A percentile compares a stretch with the other conserved stretches of the same genome.
phyloP scores from a whole-genome alignment of 2,797 vertebrate species.

The Novumbra hubbsi region DNA sequence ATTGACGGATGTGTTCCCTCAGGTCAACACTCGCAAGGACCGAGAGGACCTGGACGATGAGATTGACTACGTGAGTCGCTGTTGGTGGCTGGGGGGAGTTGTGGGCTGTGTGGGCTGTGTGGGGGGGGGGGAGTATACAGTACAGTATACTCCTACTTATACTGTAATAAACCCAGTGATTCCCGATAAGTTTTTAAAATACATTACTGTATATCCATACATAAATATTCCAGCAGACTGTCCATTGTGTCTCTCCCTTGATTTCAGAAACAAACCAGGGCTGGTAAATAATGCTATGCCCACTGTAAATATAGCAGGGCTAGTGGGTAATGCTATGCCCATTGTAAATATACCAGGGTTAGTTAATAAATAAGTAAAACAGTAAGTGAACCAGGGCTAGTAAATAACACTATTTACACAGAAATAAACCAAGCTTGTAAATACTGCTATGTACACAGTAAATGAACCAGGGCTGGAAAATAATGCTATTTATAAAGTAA shows the following conservation, averaged over 20 bases:
- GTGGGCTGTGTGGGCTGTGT: neutral
- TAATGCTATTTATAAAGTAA: too few relatives aligned
- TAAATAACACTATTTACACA: too few relatives aligned
- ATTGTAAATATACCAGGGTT: too few relatives aligned
- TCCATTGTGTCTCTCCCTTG: constrained; percentile 40
- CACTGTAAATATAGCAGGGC: too few relatives aligned
- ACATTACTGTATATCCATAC: neutral
- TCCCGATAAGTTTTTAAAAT: neutral
- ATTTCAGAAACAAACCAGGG: constrained; percentile 14
- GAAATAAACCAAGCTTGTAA: too few relatives aligned
- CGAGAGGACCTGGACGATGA: constrained; percentile 86
- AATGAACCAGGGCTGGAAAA: too few relatives aligned
- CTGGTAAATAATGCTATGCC: too few relatives aligned
- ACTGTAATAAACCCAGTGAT: neutral
- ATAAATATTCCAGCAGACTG: neutral
- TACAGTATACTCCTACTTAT: neutral
- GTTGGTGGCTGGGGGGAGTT: constrained; percentile 46
- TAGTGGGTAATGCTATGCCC: too few relatives aligned
- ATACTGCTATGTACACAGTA: too few relatives aligned
- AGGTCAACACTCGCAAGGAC: constrained; percentile 85
- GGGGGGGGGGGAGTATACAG: too few relatives aligned
- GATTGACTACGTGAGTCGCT: constrained; percentile 89
- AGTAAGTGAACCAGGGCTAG: too few relatives aligned
- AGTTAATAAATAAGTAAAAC: too few relatives aligned
- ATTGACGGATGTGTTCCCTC: constrained; percentile 86